Conservation (phyloP, 2,888 invertebrate genomes). For the Temnothorax unifasciatus region DNA sequence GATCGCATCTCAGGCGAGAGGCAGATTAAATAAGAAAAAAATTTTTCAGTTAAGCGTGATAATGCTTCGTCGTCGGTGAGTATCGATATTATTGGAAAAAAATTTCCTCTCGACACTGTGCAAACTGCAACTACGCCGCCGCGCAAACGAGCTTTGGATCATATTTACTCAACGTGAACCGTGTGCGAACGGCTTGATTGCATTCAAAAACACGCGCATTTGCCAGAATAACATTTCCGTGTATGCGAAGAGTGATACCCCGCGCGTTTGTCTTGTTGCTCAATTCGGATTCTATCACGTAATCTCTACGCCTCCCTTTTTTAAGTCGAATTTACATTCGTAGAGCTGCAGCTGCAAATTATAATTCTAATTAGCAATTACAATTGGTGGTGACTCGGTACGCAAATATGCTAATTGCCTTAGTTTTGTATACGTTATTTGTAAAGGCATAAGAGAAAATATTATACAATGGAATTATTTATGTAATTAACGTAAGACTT, state of each 20-base stretch:
- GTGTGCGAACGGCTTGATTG: constrained; percentile 47
- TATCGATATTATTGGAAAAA: constrained; percentile 46
- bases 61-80: constrained; percentile 15
- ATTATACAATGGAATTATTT: constrained; percentile 23
- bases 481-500: constrained; percentile 10
- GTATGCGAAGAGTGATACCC: constrained; percentile 36
- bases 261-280: constrained; percentile 34
- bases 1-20: constrained; percentile 2
- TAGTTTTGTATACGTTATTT: constrained; percentile 17
- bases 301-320: neutral
- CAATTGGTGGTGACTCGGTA: constrained; percentile 30
- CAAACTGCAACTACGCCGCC: constrained; percentile 40
- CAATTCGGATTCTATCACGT: constrained; percentile 16
- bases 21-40: constrained; percentile 34
- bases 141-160: constrained; percentile 51
- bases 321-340: constrained; percentile 39
- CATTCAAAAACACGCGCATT: constrained; percentile 53
- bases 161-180: constrained; percentile 51
- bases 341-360: constrained; percentile 43
- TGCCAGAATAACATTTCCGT: constrained; percentile 44
- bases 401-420: constrained; percentile 31
- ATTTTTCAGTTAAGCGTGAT: constrained; percentile 40
- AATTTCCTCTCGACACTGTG: constrained; percentile 19
- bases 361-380: constrained; percentile 52
- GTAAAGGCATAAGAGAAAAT: neutral